Evolutionary conservation across 2,888 invertebrate species (phyloP).

Genomic region (Galerucella calmariensis): DNA sequence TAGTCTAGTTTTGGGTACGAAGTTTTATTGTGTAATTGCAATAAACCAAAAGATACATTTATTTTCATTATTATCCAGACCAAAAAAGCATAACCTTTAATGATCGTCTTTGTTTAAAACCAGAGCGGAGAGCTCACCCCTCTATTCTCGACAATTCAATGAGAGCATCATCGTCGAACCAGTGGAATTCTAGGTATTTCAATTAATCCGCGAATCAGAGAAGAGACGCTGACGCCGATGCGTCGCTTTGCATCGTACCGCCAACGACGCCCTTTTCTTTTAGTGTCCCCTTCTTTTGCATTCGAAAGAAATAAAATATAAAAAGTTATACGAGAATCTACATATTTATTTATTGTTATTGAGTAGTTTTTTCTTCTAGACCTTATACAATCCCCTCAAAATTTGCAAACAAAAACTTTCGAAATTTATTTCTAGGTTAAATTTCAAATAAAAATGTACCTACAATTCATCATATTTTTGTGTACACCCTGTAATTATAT

Average conservation of each 20-base stretch:
- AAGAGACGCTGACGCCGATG: conserved; percentile 55
- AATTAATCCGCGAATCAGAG: conserved; percentile 67
- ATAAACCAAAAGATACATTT: not conserved
- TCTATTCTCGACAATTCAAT: conserved; percentile 10
- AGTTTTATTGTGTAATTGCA: not conserved
- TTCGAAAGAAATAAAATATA: not conserved
- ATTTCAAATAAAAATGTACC: not conserved
- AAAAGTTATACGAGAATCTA: too few relatives aligned
- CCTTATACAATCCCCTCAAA: too few relatives aligned
- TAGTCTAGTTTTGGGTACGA: too few relatives aligned
- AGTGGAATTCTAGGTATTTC: conserved; percentile 66
- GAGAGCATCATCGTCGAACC: conserved; percentile 55
- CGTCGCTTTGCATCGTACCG: conserved; percentile 46
- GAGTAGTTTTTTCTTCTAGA: too few relatives aligned
- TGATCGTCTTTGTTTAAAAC: conserved; percentile 22
- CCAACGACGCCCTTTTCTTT: conserved; percentile 20
- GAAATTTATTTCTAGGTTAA: not conserved
- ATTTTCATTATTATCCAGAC: not conserved
- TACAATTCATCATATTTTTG: conserved; percentile 1
- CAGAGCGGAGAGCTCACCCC: not conserved
- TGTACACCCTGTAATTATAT: conserved; percentile 4
- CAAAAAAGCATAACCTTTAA: conserved; percentile 7
- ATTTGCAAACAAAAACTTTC: too few relatives aligned
- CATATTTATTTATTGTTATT: too few relatives aligned
- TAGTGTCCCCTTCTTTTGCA: not conserved